These are phyloP conservation scores for Syncerus caffer DNA, from an alignment of 2,797 vertebrate species.

Conservation along the genomic window DNA sequence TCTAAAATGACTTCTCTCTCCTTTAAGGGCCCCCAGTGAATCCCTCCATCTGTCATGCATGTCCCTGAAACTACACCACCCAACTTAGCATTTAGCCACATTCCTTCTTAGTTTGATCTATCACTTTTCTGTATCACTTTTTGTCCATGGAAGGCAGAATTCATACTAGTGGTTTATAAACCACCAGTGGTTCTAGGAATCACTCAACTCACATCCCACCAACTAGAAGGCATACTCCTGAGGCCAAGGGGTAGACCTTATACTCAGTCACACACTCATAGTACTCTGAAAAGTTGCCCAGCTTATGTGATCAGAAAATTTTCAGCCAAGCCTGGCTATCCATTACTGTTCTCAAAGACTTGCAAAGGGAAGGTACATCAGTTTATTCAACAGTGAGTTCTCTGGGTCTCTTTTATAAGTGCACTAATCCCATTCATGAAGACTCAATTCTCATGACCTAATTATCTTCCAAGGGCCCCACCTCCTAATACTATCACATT, in stretches of 20 bases:
- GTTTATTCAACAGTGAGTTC: not conserved
- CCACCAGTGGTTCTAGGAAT: not conserved
- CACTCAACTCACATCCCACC: not conserved
- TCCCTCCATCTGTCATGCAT: not conserved
- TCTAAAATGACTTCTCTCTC: not conserved
- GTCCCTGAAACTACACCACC: not conserved
- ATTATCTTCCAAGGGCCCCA: not conserved
- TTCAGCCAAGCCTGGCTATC: not conserved
- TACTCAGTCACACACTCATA: not conserved
- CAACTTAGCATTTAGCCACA: not conserved
- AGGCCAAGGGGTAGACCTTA: not conserved
- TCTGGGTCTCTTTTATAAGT: not conserved
- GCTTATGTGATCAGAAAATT: constrained; percentile 1
- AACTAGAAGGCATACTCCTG: not conserved
- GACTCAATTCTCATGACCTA: not conserved
- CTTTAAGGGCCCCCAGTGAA: not conserved
- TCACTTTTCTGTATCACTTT: not conserved
- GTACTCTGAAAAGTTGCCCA: constrained; percentile 16
- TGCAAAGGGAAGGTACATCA: not conserved
- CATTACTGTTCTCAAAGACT: constrained; percentile 25
- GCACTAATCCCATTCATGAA: not conserved
- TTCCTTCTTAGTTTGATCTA: not conserved
- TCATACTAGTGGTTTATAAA: constrained; percentile 8
- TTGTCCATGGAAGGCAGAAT: not conserved
- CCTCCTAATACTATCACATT: not conserved